Evolutionary conservation across 2,888 invertebrate genomes (phyloP), one percentile per base, ranked within the genome.

Genomic region (Acanthosepion esculentum): DNA sequence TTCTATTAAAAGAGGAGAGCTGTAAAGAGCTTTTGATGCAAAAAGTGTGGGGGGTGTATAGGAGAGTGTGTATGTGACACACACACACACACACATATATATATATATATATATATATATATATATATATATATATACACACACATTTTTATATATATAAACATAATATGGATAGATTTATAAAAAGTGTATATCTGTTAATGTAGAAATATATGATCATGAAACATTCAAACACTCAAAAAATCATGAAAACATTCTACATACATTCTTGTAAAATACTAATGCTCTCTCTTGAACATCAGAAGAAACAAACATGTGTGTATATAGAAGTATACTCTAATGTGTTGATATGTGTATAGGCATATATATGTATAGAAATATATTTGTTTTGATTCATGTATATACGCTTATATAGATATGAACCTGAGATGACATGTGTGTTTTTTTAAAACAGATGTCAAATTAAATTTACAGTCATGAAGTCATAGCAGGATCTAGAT

Each of bases 1-100:
- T 78, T 78, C 78, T 33, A 78, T 78, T 78, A 78, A 78, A 78
- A 78, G 12, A 78, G 29, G 78, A 78, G 78, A 78, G 33, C 78
- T 78, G 78, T 78, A 78, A n/a, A 78, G n/a, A 78, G 78, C 78
- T 78, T 78, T 78, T 78, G 78, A 78, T 78, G 78, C 78, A 33
- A 23, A 78, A 33, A 78, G n/a, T 78, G 33, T 78, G 33, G 15
- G 78, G 78, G 15, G 78, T 33, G 78, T 78, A 18, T 78, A 18
- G 29, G 29, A n/a, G n/a, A 7, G 29, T 78, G 8, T 78, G n/a
- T 78, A 78, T 78, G 26, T 64, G 1, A 64, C 0, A 23, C 8
- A 23, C 26, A 64, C 26, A 7, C 8, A 26, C 7, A 26, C 26
- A 26, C 26, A 26, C 7, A 7, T 64, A 26, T 64, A 10, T 78